phyloP scores from a whole-genome alignment of 1,140 invertebrate genomes.

The Drosophila erecta region DNA sequence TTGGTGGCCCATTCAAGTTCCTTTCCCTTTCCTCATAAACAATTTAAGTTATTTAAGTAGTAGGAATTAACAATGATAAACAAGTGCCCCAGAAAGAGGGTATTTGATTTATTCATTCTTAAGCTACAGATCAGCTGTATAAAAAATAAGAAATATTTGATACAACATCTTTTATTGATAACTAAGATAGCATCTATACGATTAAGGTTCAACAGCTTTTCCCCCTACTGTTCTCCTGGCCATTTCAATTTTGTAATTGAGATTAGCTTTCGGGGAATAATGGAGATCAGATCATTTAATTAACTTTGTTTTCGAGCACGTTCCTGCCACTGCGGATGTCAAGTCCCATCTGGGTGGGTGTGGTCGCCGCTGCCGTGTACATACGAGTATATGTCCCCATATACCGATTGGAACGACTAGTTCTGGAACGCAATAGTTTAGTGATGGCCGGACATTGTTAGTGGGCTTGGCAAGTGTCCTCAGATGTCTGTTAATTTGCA shows the following conservation, averaged over 20 bases:
- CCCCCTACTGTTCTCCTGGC: conserved; percentile 47
- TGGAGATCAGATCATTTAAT: conserved; percentile 84
- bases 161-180: too few species aligned
- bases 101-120: too few species aligned
- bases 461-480: conserved; percentile 23
- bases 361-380: conserved; percentile 21
- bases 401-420: conserved; percentile 57
- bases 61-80: too few species aligned
- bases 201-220: neutral
- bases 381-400: neutral
- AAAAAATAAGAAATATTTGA: too few species aligned
- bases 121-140: too few species aligned
- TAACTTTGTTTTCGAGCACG: conserved; percentile 81
- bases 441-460: conserved; percentile 16
- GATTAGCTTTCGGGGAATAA: conserved; percentile 83
- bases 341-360: conserved; percentile 49
- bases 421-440: conserved; percentile 68
- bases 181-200: neutral
- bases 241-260: conserved; percentile 84
- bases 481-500: conserved; percentile 73
- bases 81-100: too few species aligned
- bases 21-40: neutral
- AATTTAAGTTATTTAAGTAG: neutral
- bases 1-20: too few species aligned
- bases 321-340: conserved; percentile 52